A percentile compares a stretch with the other conserved stretches of the same genome.
Evolutionary conservation across 2,113 vertebrate species (phyloP).

Genomic region (Sakesphorus luctuosus): DNA sequence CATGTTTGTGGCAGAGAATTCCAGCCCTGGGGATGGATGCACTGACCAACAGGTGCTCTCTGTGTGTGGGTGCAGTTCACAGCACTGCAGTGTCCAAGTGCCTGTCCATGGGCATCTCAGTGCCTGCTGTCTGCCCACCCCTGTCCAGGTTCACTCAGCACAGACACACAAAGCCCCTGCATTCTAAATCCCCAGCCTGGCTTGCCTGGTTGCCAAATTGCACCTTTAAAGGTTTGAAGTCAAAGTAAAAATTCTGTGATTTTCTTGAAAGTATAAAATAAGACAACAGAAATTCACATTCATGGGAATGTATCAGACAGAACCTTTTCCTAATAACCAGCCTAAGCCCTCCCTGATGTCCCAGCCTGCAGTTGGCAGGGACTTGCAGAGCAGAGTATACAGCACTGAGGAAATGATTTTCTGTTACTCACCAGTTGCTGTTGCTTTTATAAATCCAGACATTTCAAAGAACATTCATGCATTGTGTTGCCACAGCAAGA

Average conservation of each 20-base stretch:
- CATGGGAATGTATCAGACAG: background rate
- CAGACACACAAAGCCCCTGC: background rate
- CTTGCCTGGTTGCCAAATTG: background rate
- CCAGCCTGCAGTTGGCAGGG: background rate
- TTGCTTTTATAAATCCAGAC: background rate
- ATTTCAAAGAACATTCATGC: background rate
- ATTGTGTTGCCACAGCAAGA: background rate
- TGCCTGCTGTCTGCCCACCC: background rate
- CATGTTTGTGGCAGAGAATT: background rate
- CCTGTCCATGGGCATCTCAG: accelerated
- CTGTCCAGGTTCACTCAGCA: background rate
- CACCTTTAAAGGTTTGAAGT: background rate
- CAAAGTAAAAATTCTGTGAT: background rate
- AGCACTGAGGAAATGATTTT: background rate
- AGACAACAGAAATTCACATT: background rate
- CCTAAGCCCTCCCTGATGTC: too few species aligned
- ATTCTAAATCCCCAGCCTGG: background rate
- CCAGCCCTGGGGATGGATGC: accelerated
- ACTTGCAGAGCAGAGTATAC: background rate
- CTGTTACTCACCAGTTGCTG: background rate
- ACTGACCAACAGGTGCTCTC: accelerated
- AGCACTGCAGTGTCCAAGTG: accelerated
- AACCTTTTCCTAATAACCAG: too few species aligned
- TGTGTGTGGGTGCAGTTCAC: background rate
- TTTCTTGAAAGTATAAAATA: background rate